A percentile compares a stretch with the other conserved stretches of the same genome.
Evolutionary conservation across 2,888 invertebrate genomes (phyloP).

Genomic region (Euplagia quadripunctaria): DNA sequence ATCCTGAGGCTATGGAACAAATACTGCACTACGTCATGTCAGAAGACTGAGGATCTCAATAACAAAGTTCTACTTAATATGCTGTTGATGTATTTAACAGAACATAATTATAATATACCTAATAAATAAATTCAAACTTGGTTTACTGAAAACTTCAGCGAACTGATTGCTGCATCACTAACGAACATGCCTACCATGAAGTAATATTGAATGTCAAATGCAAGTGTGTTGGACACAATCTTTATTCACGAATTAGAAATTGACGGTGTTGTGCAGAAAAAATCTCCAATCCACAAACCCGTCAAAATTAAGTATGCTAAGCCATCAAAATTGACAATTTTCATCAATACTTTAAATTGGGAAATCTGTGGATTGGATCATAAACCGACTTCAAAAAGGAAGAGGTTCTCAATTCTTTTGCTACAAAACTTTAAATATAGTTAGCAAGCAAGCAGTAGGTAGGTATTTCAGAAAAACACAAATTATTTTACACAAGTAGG

Average conservation of each 20-base stretch:
- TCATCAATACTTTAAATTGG: too few relatives aligned
- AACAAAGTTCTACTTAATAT: background rate
- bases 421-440: too few relatives aligned
- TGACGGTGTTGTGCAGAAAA: background rate
- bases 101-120: background rate
- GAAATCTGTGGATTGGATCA: too few relatives aligned
- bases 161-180: background rate
- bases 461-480: too few relatives aligned
- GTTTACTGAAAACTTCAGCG: background rate
- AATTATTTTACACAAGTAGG: too few relatives aligned
- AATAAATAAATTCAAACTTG: background rate
- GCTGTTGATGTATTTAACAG: background rate
- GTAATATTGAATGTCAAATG: background rate
- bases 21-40: conserved; percentile 70
- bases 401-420: too few relatives aligned
- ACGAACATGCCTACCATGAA: background rate
- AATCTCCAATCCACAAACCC: background rate
- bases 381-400: too few relatives aligned
- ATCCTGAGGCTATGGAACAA: conserved; percentile 80
- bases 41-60: conserved; percentile 30
- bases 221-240: background rate
- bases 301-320: too few relatives aligned
- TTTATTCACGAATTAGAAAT: too few relatives aligned
- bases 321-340: too few relatives aligned
- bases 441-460: too few relatives aligned